Evolutionary conservation across 2,797 vertebrate genomes (phyloP), one percentile per base, ranked within the genome.

Genomic region (Crotalus adamanteus): DNA sequence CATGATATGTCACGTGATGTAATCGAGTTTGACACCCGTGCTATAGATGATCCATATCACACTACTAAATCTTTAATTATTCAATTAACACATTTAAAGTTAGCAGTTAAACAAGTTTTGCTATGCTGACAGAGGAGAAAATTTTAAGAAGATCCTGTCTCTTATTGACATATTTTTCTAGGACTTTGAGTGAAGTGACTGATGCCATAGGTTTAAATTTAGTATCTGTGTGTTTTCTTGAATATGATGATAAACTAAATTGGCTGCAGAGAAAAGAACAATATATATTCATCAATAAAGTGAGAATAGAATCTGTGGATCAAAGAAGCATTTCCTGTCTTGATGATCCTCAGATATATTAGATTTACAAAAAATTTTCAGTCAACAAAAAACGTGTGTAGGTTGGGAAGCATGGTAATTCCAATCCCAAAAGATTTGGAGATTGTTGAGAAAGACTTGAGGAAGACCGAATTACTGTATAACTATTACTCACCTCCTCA

Each of bases 11-110:
- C 51, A 53, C 8, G 8, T 53, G 51, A 53, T 53, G 51, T 8
- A 8, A 53, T 53, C 1, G 8, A 9, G 51, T 53, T 53, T 53
- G 51, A 53, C 8, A 53, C 51, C 51, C 51, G 9, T 53, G 51
- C 86, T 93, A 91, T 87, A 93, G 86, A 93, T 91, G 92, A 93
- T 93, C 92, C 65, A 91, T 91, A 91, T 91, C 86, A 91, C 65
- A 83, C 90, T 20, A 88, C 69, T 93, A 63, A 88, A 89, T 91
- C 86, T 91, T 88, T 91, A 93, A 93, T 89, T 91, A 91, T 86
- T 61, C 92, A 85, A 91, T 93, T 93, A 91, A 91, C 86, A 91
- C 16, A 59, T 86, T 63, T 57, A 85, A 87, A 93, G 86, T 93
- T 59, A 90, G 86, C 63, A 87, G 86, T 89, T 93, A 93, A 88